Percentiles rank a stretch among this genome's conserved stretches.
These are phyloP conservation scores for Solenopsis fugax DNA, from an alignment of 1,140 invertebrate species.

Conservation along the genomic window DNA sequence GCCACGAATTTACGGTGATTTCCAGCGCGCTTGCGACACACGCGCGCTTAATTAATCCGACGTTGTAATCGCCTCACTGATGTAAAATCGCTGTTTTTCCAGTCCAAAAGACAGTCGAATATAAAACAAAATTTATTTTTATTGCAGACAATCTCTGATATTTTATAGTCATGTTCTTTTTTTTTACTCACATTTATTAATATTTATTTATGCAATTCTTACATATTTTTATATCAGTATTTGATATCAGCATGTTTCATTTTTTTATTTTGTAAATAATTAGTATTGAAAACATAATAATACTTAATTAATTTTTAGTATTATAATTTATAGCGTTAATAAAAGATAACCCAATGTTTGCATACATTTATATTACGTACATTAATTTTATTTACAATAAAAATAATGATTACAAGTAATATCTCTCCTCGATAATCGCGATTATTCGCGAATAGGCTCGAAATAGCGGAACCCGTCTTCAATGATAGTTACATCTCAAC, in stretches of 20 bases:
- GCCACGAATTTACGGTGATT: constrained; percentile 34
- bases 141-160: background rate
- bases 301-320: background rate
- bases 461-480: constrained; percentile 41
- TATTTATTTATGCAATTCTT: background rate
- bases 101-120: background rate
- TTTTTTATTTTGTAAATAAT: no score
- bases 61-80: background rate
- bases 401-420: background rate
- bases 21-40: constrained; percentile 32
- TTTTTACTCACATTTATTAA: background rate
- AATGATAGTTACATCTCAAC: constrained; percentile 8
- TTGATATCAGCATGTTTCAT: background rate
- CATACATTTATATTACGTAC: background rate
- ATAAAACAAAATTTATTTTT: background rate
- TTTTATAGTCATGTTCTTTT: background rate
- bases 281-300: background rate
- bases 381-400: background rate
- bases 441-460: background rate
- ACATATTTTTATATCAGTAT: background rate
- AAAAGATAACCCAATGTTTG: background rate
- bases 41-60: constrained; percentile 2
- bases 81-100: background rate
- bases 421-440: background rate
- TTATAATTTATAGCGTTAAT: background rate